Base-by-base conservation (phyloP, 2,888 invertebrate genomes). In the Napeogenes inachia region DNA sequence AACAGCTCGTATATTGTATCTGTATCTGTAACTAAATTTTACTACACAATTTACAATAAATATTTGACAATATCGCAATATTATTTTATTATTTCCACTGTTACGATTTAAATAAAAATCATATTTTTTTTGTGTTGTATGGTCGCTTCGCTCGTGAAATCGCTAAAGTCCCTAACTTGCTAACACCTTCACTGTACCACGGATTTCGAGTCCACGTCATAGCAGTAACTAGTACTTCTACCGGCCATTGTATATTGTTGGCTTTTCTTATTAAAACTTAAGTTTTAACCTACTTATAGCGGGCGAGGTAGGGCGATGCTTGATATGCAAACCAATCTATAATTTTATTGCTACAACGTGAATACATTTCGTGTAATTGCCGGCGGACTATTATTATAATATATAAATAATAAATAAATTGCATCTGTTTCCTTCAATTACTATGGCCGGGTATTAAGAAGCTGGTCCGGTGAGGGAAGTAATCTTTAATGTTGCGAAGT, bases 251-350 rank as follows among this genome's bases (percentile, higher is more conserved):
- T 80, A 81, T 84, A 78, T 81, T 86, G 85, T 86, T 86, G 76
- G 78, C 82, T 81, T 83, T 85, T 81, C 80, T 79, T 82, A 83
- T 87, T 85, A 84, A 85, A 86, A 81, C 78, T 77, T 77, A 77
- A 78, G 79, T 80, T 82, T 83, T 80, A 82, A 82, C 82, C 82
- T 79, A 81, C 81, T 79, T 80, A 69, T 62, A 69, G 69, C 63
- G 66, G 63, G 57, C 59, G 65, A 56, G 62, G 63, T 65, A 62
- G 59, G 62, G 61, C 68, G 74, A 73, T 73, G 70, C 72, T 70
- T 73, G 75, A 77, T 78, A 78, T 77, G 75, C 75, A 75, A 75
- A 71, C 63, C 61, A 71, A 69, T 68, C 65, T 65, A 69, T 70
- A 70, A 71, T 68, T 70, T 67, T 65, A 69, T 68, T 65, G 69